These are phyloP conservation scores for Sebastes reedi DNA, from an alignment of 2,797 vertebrate species.

Conservation along the genomic window DNA sequence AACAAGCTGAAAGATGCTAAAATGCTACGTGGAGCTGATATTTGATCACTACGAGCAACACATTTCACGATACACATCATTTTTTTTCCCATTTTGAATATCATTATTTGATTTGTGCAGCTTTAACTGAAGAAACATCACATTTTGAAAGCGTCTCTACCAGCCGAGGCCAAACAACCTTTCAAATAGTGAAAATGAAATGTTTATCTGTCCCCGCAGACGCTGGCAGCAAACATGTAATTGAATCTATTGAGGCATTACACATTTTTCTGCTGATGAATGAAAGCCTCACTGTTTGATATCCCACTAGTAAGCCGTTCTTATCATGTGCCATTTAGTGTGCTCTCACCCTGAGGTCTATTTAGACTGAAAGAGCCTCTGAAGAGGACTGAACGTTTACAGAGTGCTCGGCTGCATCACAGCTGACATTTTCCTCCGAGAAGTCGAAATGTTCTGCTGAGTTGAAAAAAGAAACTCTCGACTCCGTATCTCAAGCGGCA, in stretches of 20 bases:
- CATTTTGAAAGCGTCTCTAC: background rate
- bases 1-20: background rate
- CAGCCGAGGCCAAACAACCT: background rate
- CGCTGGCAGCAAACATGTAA: background rate
- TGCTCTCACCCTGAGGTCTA: conserved; percentile 18
- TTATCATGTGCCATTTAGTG: conserved; percentile 24
- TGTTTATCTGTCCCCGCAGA: background rate
- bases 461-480: background rate
- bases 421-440: background rate
- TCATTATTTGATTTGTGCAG: background rate
- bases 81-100: background rate
- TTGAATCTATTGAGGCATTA: background rate
- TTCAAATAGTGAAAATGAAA: background rate
- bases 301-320: background rate
- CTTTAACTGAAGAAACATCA: background rate
- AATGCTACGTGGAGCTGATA: background rate
- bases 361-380: conserved; percentile 37
- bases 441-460: background rate
- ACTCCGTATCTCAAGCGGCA: conserved; percentile 4
- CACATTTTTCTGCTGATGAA: background rate
- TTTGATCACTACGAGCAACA: background rate
- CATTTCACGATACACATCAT: background rate
- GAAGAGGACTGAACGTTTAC: conserved; percentile 17
- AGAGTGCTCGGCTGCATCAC: background rate
- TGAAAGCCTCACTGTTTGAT: background rate